Evolutionary conservation across 2,888 invertebrate genomes (phyloP).

Genomic region (Ichneumon xanthorius): DNA sequence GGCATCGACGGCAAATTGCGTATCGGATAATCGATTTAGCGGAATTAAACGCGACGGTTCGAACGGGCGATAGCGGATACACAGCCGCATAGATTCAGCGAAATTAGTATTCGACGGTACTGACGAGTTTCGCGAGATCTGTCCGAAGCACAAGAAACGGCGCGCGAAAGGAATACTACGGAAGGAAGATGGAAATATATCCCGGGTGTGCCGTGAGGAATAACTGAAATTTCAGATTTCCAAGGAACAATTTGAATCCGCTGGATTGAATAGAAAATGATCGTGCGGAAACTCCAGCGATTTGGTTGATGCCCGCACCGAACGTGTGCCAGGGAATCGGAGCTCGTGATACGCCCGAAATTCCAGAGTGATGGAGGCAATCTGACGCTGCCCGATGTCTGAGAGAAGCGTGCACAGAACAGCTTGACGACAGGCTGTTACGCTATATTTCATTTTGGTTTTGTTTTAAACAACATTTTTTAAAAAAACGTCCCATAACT

Average conservation of each 20-base stretch:
- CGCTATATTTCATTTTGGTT: neutral
- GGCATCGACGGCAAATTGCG: conserved; percentile 1
- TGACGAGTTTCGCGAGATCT: neutral
- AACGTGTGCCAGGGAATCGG: neutral
- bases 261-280: conserved; percentile 31
- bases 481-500: no score
- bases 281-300: conserved; percentile 19
- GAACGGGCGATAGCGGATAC: neutral
- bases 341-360: neutral
- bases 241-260: conserved; percentile 20
- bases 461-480: neutral
- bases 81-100: neutral
- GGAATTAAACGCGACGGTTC: conserved; percentile 17
- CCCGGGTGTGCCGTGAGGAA: neutral
- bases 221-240: neutral
- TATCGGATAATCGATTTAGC: conserved; percentile 37
- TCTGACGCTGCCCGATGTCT: neutral
- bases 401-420: neutral
- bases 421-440: neutral
- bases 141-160: neutral
- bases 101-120: neutral
- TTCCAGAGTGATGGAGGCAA: conserved; percentile 23
- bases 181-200: neutral
- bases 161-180: neutral
- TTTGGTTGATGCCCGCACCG: conserved; percentile 16